Percentiles rank a stretch among this genome's conserved stretches.
These are phyloP conservation scores for Litocranius walleri DNA, from an alignment of 2,113 vertebrate species.

Conservation along the genomic window DNA sequence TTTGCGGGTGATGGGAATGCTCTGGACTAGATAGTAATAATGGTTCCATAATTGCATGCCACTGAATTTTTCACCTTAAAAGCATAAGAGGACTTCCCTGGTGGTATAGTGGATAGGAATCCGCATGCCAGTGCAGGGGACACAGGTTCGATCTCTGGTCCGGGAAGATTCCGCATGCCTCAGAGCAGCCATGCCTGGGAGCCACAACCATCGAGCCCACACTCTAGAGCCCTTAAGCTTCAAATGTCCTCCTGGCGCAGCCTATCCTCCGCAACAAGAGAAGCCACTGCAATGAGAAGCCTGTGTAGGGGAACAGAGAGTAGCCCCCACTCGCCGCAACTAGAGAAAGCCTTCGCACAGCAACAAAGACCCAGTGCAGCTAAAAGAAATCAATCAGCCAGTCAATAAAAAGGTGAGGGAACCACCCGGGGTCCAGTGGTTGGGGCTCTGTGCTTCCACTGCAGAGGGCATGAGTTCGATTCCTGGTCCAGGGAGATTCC, in stretches of 20 bases:
- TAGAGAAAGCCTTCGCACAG: neutral
- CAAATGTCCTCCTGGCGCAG: neutral
- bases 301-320: neutral
- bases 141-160: neutral
- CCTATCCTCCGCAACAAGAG: accelerated
- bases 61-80: neutral
- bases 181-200: neutral
- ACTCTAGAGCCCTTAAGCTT: neutral
- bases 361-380: neutral
- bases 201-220: neutral
- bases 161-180: neutral
- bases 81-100: neutral
- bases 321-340: neutral
- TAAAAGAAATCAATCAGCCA: neutral
- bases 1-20: neutral
- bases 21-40: neutral
- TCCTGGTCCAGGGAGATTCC: neutral
- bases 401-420: neutral
- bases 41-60: neutral
- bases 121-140: neutral
- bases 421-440: neutral
- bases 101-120: neutral
- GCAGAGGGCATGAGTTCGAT: neutral
- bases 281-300: neutral
- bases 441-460: neutral